These are phyloP conservation scores for Crotalus helleri DNA, from an alignment of 2,113 vertebrate genomes.

Conservation along the genomic window DNA sequence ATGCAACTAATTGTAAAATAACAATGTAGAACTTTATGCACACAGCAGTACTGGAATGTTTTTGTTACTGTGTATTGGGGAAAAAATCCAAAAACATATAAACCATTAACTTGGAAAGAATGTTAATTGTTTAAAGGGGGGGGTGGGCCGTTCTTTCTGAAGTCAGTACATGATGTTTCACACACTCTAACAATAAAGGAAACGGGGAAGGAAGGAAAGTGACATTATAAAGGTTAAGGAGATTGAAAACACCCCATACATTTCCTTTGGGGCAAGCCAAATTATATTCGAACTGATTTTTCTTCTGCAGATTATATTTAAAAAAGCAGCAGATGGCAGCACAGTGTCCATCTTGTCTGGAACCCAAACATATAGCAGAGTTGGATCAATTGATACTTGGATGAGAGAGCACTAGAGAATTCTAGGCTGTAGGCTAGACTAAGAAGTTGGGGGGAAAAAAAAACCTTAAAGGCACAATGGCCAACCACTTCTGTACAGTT, in stretches of 20 bases:
- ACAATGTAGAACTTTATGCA: neutral
- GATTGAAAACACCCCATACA: neutral
- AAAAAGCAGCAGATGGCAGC: neutral
- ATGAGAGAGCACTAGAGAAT: neutral
- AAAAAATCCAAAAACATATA: neutral
- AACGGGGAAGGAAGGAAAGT: neutral
- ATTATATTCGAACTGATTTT: neutral
- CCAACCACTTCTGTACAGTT: neutral
- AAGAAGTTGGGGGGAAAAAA: neutral
- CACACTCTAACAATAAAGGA: neutral
- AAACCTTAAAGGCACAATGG: neutral
- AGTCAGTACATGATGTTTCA: neutral
- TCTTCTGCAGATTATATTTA: neutral
- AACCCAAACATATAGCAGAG: neutral
- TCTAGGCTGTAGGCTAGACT: neutral
- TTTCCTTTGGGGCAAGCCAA: neutral
- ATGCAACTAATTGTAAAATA: neutral
- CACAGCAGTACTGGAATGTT: neutral
- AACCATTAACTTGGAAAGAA: neutral
- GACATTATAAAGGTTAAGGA: neutral
- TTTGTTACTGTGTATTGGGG: neutral
- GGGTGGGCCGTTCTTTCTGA: neutral
- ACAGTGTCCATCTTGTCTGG: neutral
- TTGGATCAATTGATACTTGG: neutral
- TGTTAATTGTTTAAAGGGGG: neutral